Evolutionary conservation across 2,888 invertebrate species (phyloP).

Genomic region (Cerceris rybyensis): DNA sequence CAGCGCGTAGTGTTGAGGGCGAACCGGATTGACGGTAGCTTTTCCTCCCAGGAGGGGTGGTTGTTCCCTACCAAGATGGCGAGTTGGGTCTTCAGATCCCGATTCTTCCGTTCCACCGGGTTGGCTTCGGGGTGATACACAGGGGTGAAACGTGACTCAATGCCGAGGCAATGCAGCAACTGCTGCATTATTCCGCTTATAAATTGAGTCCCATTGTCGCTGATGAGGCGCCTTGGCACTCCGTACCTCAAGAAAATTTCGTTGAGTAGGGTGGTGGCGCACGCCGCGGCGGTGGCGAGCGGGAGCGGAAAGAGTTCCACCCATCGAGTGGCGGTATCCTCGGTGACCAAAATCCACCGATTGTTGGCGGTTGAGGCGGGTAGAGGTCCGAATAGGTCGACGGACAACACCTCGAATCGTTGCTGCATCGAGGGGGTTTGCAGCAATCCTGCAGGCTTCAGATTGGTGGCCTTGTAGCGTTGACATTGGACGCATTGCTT

Average conservation of each 20-base stretch:
- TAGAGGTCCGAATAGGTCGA: constrained; percentile 73
- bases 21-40: too few relatives aligned
- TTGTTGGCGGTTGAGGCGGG: constrained; percentile 14
- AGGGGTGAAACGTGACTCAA: neutral
- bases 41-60: too few relatives aligned
- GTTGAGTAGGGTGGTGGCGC: constrained; percentile 66
- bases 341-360: constrained; percentile 58
- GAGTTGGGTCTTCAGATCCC: constrained; percentile 73
- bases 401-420: constrained; percentile 70
- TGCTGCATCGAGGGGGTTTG: constrained; percentile 67
- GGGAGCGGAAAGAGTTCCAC: constrained; percentile 73
- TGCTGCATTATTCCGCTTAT: constrained; percentile 74
- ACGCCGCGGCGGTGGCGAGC: constrained; percentile 68
- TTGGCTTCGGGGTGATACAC: constrained; percentile 70
- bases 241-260: constrained; percentile 76
- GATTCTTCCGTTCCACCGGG: constrained; percentile 72
- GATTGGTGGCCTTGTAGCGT: constrained; percentile 69
- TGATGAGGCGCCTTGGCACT: constrained; percentile 69
- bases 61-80: constrained; percentile 50
- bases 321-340: constrained; percentile 64
- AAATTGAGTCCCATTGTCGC: constrained; percentile 77
- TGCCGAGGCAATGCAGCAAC: constrained; percentile 37
- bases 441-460: constrained; percentile 72
- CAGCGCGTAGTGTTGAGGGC: too few relatives aligned
- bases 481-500: constrained; percentile 69